These are phyloP conservation scores for Mycalesis mineus DNA, from an alignment of 2,888 invertebrate genomes.

Conservation along the genomic window DNA sequence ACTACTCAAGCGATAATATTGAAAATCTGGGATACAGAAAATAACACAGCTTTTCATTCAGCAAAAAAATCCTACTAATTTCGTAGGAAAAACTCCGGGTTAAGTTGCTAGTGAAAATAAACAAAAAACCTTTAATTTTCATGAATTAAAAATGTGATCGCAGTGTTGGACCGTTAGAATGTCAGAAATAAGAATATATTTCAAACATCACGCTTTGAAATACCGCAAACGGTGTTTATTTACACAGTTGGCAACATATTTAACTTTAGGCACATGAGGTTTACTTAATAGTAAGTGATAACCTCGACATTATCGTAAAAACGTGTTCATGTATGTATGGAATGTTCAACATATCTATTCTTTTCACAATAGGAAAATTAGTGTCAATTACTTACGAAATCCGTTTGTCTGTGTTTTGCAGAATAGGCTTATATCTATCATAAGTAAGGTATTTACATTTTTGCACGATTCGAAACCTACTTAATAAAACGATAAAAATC, in stretches of 20 bases:
- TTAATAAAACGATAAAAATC: background rate
- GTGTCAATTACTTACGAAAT: background rate
- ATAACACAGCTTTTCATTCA: no score
- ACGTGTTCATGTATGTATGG: background rate
- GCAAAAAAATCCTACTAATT: no score
- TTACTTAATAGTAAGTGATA: background rate
- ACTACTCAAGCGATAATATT: no score
- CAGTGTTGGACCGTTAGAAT: no score
- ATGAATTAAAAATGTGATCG: no score
- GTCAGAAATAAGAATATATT: no score
- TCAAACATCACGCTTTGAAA: background rate
- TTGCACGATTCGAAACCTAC: no score
- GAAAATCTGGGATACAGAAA: no score
- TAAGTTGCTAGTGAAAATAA: no score
- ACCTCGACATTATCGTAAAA: background rate
- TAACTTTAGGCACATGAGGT: slow-evolving; percentile 2
- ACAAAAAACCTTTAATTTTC: no score
- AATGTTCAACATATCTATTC: background rate
- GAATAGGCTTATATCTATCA: background rate
- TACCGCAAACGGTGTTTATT: background rate
- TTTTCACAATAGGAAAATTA: slow-evolving; percentile 4
- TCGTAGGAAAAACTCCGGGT: no score
- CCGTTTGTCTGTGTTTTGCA: background rate
- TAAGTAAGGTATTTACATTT: no score
- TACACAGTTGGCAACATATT: slow-evolving; percentile 3